phyloP scores from a whole-genome alignment of 2,888 invertebrate genomes.

The Dicroscelio sp. region DNA sequence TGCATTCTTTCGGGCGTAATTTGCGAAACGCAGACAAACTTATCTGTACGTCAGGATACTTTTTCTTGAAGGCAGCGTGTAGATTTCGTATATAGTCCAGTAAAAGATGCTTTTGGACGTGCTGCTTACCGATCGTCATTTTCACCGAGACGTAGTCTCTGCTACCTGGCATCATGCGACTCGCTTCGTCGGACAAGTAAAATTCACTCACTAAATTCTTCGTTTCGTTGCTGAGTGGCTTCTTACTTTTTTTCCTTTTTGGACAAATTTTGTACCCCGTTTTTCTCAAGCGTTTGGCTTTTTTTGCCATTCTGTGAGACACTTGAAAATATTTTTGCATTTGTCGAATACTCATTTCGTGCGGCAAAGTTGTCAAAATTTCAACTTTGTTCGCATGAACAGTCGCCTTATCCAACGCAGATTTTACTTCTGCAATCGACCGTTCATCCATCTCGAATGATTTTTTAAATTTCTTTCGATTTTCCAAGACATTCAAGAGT shows the following conservation, averaged over 20 bases:
- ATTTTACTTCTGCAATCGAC: background rate
- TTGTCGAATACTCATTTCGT: background rate
- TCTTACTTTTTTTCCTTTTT: constrained; percentile 33
- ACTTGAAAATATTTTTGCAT: background rate
- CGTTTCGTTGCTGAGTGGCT: constrained; percentile 14
- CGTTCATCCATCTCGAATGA: background rate
- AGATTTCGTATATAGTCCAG: constrained; percentile 41
- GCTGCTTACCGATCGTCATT: constrained; percentile 10
- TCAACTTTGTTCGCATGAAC: background rate
- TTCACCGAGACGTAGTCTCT: constrained; percentile 50
- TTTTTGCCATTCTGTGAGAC: constrained; percentile 10
- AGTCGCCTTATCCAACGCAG: background rate
- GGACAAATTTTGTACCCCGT: constrained; percentile 4
- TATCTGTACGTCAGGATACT: constrained; percentile 31
- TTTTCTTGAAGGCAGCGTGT: constrained; percentile 33
- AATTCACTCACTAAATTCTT: constrained; percentile 47
- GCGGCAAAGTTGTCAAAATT: constrained; percentile 15
- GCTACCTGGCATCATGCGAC: constrained; percentile 48
- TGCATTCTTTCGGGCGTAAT: constrained; percentile 61
- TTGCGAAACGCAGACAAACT: constrained; percentile 53
- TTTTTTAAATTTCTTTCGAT: background rate
- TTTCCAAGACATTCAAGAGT: no score
- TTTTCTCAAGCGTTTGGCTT: constrained; percentile 15
- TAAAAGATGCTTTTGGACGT: constrained; percentile 44
- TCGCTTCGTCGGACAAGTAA: constrained; percentile 63